Percentiles rank a stretch among this genome's conserved stretches.
These are phyloP conservation scores for Noctua janthe DNA, from an alignment of 2,888 invertebrate species.

Conservation along the genomic window DNA sequence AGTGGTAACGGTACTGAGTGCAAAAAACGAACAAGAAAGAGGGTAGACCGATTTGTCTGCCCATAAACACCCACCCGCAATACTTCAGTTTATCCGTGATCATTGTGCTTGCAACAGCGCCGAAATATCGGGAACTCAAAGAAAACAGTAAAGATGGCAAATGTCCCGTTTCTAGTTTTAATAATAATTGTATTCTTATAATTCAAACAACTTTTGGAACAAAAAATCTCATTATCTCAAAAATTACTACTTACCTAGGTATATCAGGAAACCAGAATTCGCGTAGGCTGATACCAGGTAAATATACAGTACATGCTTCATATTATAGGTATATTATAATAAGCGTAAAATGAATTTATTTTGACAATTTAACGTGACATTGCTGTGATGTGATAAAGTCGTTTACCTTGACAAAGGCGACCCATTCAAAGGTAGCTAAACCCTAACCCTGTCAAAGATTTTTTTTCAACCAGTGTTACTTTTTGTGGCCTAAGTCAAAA, in stretches of 20 bases:
- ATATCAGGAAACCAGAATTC: neutral
- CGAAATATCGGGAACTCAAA: too few species aligned
- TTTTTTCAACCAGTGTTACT: slow-evolving; percentile 11
- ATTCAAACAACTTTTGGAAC: neutral
- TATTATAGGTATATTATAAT: neutral
- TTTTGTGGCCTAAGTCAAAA: neutral
- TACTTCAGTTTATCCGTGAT: too few species aligned
- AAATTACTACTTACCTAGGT: neutral
- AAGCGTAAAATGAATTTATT: neutral
- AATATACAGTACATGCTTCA: neutral
- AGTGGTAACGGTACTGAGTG: too few species aligned
- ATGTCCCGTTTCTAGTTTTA: too few species aligned
- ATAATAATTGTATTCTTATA: neutral
- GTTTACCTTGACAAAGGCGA: slow-evolving; percentile 37
- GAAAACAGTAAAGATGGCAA: too few species aligned
- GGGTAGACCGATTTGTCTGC: too few species aligned
- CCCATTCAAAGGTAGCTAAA: slow-evolving; percentile 4
- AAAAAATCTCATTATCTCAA: neutral
- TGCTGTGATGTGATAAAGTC: neutral
- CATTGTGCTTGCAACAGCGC: too few species aligned
- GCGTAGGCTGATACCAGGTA: too few species aligned
- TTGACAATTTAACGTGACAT: slow-evolving; percentile 7
- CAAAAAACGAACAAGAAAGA: too few species aligned
- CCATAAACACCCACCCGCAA: too few species aligned
- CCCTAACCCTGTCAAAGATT: neutral